These are phyloP conservation scores for Thalassaphorura encarpata DNA, from an alignment of 1,140 invertebrate species.

Conservation along the genomic window DNA sequence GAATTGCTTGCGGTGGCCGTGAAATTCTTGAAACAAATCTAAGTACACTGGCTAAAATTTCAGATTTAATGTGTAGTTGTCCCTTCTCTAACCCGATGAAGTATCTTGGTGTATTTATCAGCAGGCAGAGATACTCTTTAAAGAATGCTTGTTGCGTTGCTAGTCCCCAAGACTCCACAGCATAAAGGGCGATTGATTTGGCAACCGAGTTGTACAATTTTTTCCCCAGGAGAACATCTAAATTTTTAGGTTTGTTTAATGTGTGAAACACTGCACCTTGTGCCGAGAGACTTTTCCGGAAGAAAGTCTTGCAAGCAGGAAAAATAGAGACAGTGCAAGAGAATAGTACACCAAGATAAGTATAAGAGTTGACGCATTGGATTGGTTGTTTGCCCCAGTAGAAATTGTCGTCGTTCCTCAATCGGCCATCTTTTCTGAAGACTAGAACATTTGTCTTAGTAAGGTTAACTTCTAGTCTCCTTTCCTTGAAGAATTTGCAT, in stretches of 20 bases:
- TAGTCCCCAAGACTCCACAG: neutral
- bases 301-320: neutral
- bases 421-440: constrained; percentile 20
- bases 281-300: neutral
- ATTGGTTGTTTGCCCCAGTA: neutral
- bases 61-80: no score
- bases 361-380: neutral
- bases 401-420: constrained; percentile 3
- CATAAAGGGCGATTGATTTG: neutral
- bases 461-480: constrained; percentile 18
- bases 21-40: no score
- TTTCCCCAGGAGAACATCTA: neutral
- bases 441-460: constrained; percentile 28
- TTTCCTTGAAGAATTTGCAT: constrained; percentile 14
- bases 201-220: neutral
- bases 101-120: no score
- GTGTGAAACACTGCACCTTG: neutral
- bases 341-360: neutral
- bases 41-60: no score
- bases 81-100: no score
- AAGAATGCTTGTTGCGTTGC: no score
- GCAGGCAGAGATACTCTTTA: no score
- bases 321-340: neutral
- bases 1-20: no score
- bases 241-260: neutral